A percentile compares a stretch with the other conserved stretches of the same genome.
phyloP scores from a whole-genome alignment of 92 coral and sea anemone genomes.

The Zoanthus sociatus region DNA sequence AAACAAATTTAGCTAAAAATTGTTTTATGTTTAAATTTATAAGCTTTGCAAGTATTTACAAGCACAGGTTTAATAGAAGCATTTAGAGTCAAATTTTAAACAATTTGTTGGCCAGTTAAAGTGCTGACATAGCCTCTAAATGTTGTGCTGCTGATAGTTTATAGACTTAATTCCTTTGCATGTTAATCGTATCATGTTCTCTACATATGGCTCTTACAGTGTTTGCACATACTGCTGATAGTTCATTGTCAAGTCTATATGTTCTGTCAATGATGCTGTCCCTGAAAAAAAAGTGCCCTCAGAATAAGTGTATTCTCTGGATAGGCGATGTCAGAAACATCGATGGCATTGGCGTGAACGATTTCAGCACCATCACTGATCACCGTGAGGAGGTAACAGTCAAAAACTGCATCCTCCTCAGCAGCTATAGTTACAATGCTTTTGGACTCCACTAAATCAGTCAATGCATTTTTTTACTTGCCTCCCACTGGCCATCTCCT shows the following conservation, averaged over 20 bases:
- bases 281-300: constrained; percentile 19
- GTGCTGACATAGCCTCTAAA: not conserved
- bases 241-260: constrained; percentile 29
- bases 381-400: constrained; percentile 20
- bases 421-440: constrained; percentile 51
- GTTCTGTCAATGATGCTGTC: constrained; percentile 46
- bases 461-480: not conserved
- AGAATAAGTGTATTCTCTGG: constrained; percentile 8
- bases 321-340: constrained; percentile 25
- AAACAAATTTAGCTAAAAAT: too few relatives aligned
- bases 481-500: not conserved
- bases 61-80: constrained; percentile 4
- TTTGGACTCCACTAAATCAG: constrained; percentile 1
- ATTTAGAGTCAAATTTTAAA: not conserved
- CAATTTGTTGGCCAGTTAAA: not conserved
- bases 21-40: too few relatives aligned
- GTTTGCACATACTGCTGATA: constrained; percentile 25
- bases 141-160: constrained; percentile 17
- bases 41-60: not conserved
- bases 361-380: constrained; percentile 27
- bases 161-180: not conserved
- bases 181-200: constrained; percentile 6
- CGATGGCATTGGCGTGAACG: not conserved
- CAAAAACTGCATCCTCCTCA: constrained; percentile 19
- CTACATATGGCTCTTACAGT: constrained; percentile 38